Base-by-base conservation (phyloP, 2,888 invertebrate species). In the Ophion ventricosus region DNA sequence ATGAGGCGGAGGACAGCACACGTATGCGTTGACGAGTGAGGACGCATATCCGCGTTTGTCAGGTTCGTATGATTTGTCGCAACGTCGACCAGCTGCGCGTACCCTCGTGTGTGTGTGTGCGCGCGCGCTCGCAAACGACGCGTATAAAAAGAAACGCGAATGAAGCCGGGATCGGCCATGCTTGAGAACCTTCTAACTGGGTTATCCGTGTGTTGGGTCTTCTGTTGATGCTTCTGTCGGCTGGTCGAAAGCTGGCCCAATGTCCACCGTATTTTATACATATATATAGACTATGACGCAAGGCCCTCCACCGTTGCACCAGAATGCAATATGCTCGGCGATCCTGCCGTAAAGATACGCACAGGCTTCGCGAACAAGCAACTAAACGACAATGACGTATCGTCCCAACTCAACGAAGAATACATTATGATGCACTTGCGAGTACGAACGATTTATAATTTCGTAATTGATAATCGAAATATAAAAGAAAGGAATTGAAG, bases 61-160 rank as follows among this genome's bases (percentile, higher is more conserved):
- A 89, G 72, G 84, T 87, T 87, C 87, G 87, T 91, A 91, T 91
- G 92, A 92, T 92, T 92, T 91, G 91, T 92, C 89, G 91, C 88
- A 88, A 88, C 90, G 90, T 88, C 88, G 86, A 84, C 92, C 92
- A 92, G 91, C 91, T 92, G 92, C 90, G 43, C 14, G 11, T 88
- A 87, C 88, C 88, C 88, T 89, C 85, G 86, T 85, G 84, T 86
- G n/a, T n/a, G n/a, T n/a, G n/a, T n/a, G n/a, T n/a, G n/a, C n/a
- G n/a, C n/a, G 40, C 69, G 40, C 69, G 49, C 49, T 84, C 80
- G 61, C 70, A 70, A 69, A 75, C 78, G 43, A 56, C 40, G 80
- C 74, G 74, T 57, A 59, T 81, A 79, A 82, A 43, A 77, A 84
- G 81, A 85, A 78, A 83, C 72, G 1, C 43, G 80, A 81, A 81